Percentiles rank a stretch among this genome's conserved stretches.
Conservation (phyloP, 2,888 invertebrate genomes). For the Cataglyphis cursor region DNA sequence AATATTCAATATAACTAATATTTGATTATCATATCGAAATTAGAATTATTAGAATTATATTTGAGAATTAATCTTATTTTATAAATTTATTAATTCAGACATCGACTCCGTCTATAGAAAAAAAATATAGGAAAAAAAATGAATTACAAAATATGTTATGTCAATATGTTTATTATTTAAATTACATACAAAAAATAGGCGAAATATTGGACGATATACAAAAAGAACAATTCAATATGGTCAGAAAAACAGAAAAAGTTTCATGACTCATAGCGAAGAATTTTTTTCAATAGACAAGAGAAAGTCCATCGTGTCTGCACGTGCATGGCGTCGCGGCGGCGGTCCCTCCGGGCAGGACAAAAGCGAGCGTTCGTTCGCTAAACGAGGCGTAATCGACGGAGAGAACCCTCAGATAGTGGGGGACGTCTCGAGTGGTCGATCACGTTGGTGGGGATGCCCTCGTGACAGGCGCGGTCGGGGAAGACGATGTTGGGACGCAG, state of each 20-base stretch:
- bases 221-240: not conserved
- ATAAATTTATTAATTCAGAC: conserved; percentile 2
- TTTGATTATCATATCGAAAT: not conserved
- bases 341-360: conserved; percentile 16
- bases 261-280: not conserved
- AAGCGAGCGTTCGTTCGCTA: conserved; percentile 6
- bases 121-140: not conserved
- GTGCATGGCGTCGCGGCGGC: not conserved
- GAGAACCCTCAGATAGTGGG: conserved; percentile 36
- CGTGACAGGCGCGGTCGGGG: conserved; percentile 30
- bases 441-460: conserved; percentile 23
- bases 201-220: not conserved
- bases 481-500: conserved; percentile 22
- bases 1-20: not conserved
- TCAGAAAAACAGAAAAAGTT: not conserved
- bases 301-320: not conserved
- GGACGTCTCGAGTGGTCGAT: conserved; percentile 33
- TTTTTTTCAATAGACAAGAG: not conserved
- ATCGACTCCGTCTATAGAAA: no score
- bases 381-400: not conserved
- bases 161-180: not conserved
- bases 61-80: not conserved
- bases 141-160: not conserved
- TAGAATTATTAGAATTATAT: not conserved
- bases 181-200: not conserved